These are phyloP conservation scores for Meandrusa payeni DNA, from an alignment of 2,888 invertebrate genomes.

Conservation along the genomic window DNA sequence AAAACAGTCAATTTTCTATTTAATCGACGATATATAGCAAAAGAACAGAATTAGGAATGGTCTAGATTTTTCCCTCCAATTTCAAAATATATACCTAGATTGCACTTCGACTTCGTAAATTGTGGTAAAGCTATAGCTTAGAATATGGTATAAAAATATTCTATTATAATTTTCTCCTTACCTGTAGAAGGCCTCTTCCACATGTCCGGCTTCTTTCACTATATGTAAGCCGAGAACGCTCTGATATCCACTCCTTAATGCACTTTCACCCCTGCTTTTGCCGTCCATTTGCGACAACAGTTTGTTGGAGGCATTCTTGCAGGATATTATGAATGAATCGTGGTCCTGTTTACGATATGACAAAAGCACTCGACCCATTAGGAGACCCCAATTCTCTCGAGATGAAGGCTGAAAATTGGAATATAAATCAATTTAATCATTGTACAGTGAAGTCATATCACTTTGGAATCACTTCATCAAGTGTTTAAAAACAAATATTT, in stretches of 20 bases:
- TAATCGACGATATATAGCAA: too few species aligned
- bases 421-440: too few species aligned
- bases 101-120: too few species aligned
- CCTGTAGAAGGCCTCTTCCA: slow-evolving; percentile 57
- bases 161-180: slow-evolving; percentile 32
- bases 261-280: slow-evolving; percentile 63
- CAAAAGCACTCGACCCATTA: slow-evolving; percentile 86
- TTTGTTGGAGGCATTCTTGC: slow-evolving; percentile 57
- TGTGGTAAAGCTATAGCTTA: too few species aligned
- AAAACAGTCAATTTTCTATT: too few species aligned
- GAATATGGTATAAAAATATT: too few species aligned
- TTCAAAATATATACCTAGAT: too few species aligned
- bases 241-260: slow-evolving; percentile 66
- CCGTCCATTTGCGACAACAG: slow-evolving; percentile 61
- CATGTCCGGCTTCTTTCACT: slow-evolving; percentile 61
- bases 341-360: slow-evolving; percentile 72
- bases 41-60: too few species aligned
- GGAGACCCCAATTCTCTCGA: slow-evolving; percentile 86
- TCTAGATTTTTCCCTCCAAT: too few species aligned
- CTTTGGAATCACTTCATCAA: too few species aligned
- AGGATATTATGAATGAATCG: slow-evolving; percentile 51
- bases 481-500: too few species aligned
- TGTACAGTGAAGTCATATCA: too few species aligned
- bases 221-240: slow-evolving; percentile 70
- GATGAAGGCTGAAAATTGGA: slow-evolving; percentile 53